These are phyloP conservation scores for Lithodes maja DNA, from an alignment of 2,888 invertebrate species.

Conservation along the genomic window DNA sequence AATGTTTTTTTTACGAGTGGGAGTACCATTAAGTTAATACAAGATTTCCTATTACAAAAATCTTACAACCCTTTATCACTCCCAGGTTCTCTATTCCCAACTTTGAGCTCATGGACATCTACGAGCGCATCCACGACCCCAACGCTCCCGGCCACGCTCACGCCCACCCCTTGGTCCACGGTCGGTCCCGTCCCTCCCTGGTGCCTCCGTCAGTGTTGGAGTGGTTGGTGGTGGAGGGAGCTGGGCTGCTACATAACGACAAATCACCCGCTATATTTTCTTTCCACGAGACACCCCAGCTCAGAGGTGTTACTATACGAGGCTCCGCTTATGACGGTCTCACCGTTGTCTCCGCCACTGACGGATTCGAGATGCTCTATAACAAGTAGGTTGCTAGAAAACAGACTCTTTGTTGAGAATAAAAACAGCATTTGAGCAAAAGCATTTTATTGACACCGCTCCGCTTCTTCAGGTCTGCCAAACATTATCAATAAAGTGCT, in stretches of 20 bases:
- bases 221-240: constrained; percentile 86
- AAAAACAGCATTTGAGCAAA: too few relatives aligned
- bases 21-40: too few relatives aligned
- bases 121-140: constrained; percentile 87
- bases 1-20: too few relatives aligned
- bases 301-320: constrained; percentile 85
- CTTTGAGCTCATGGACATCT: constrained; percentile 90
- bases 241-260: constrained; percentile 96
- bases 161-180: constrained; percentile 78
- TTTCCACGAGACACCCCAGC: constrained; percentile 90
- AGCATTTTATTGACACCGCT: too few relatives aligned
- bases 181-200: constrained; percentile 77
- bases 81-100: constrained; percentile 88
- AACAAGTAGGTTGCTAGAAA: constrained; percentile 76
- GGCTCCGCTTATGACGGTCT: constrained; percentile 93
- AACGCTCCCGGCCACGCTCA: constrained; percentile 81
- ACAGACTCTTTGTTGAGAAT: too few relatives aligned
- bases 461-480: too few relatives aligned
- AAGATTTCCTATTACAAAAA: too few relatives aligned
- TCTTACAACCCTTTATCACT: constrained; percentile 11
- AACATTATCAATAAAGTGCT: too few relatives aligned
- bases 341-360: constrained; percentile 91
- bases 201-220: constrained; percentile 51
- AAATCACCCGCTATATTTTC: constrained; percentile 94
- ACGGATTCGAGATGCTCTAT: constrained; percentile 84